Evolutionary conservation across 1,140 invertebrate species (phyloP).

Genomic region (Andrena cerasifolii): DNA sequence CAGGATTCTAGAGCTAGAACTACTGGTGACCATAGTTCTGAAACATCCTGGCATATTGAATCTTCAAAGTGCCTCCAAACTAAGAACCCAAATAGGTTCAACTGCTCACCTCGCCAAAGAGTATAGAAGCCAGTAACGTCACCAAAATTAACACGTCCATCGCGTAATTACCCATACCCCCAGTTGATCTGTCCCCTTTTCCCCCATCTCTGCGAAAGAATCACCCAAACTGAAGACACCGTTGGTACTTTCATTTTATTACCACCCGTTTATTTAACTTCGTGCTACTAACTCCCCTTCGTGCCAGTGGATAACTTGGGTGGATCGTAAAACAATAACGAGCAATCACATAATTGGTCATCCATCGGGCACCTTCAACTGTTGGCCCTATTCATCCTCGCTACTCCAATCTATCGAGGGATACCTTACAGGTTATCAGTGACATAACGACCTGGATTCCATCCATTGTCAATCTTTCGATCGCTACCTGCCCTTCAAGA

Average conservation of each 20-base stretch:
- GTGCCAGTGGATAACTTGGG: conserved; percentile 3
- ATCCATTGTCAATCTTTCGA: background rate
- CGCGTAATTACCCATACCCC: conserved; percentile 50
- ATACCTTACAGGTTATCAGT: conserved; percentile 13
- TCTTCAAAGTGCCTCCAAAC: too few species aligned
- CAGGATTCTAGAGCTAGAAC: too few species aligned
- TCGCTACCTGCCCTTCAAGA: conserved; percentile 11
- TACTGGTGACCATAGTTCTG: too few species aligned
- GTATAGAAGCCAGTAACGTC: background rate
- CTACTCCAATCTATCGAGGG: background rate
- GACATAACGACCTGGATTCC: conserved; percentile 12
- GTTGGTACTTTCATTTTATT: conserved; percentile 55
- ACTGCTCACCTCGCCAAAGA: background rate
- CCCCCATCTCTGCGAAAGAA: conserved; percentile 14
- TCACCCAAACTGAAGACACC: conserved; percentile 22
- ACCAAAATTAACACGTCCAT: conserved; percentile 48
- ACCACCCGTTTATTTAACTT: background rate
- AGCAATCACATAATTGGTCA: conserved; percentile 60
- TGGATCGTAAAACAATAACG: conserved; percentile 60
- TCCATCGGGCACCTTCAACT: conserved; percentile 20
- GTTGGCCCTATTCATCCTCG: conserved; percentile 36
- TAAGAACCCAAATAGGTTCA: too few species aligned
- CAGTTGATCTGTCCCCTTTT: background rate
- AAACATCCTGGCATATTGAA: too few species aligned
- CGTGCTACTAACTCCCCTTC: background rate